These are phyloP conservation scores for Zosterops hypoxanthus DNA, from an alignment of 2,113 vertebrate species.

Conservation along the genomic window DNA sequence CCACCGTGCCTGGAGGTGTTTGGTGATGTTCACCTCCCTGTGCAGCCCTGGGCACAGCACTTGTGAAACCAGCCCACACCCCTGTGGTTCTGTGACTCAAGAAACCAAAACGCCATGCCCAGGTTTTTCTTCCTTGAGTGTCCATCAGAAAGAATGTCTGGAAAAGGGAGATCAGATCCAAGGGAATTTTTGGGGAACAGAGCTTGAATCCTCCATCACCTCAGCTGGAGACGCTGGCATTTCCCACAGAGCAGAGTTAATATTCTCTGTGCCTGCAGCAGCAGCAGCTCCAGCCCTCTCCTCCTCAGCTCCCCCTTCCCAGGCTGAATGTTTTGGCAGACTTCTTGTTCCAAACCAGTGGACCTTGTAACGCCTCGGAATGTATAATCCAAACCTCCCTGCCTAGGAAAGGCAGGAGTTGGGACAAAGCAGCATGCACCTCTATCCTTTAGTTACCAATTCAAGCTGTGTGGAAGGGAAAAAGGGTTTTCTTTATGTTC, in stretches of 20 bases:
- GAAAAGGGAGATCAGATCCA: not conserved
- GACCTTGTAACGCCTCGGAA: slow-evolving; percentile 36
- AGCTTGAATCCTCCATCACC: not conserved
- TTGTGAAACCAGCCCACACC: fast-evolving
- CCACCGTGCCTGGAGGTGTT: fast-evolving
- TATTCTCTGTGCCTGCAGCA: not conserved
- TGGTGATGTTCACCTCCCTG: not conserved
- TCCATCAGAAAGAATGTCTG: fast-evolving
- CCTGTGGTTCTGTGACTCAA: fast-evolving
- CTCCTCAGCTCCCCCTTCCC: slow-evolving; percentile 4
- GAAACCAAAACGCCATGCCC: not conserved
- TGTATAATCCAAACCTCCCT: slow-evolving; percentile 26
- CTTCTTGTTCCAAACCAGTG: slow-evolving; percentile 63
- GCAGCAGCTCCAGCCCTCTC: not conserved
- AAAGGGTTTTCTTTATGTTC: not conserved
- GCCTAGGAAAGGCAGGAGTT: not conserved
- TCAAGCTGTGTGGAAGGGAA: not conserved
- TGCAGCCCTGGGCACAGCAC: fast-evolving
- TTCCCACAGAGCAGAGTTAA: not conserved
- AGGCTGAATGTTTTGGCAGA: slow-evolving; percentile 13
- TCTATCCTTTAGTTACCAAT: not conserved
- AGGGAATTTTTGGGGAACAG: not conserved
- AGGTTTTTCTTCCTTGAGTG: not conserved
- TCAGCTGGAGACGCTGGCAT: not conserved
- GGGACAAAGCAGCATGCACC: not conserved